phyloP scores from a whole-genome alignment of 2,888 invertebrate species.

The Tenthredo mesomela region DNA sequence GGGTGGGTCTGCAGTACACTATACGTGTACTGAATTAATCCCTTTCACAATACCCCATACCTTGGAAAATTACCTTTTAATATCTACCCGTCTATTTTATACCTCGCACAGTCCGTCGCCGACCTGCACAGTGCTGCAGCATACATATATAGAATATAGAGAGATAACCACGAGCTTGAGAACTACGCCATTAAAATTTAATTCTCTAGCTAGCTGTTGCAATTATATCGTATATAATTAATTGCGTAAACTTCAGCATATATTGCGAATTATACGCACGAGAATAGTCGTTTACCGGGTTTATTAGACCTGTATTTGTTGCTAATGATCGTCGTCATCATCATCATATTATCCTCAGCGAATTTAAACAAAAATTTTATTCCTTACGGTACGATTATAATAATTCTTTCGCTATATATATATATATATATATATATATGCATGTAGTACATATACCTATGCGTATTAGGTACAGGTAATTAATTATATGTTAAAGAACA shows the following conservation, averaged over 20 bases:
- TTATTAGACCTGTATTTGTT: background rate
- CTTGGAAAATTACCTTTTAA: background rate
- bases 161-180: background rate
- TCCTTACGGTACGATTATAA: no score
- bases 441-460: no score
- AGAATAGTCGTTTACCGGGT: background rate
- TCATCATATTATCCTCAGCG: background rate
- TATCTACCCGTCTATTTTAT: background rate
- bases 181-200: conserved; percentile 2
- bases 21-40: background rate
- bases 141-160: background rate
- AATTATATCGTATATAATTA: background rate
- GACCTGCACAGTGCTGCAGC: no score
- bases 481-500: no score
- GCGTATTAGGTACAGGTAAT: no score
- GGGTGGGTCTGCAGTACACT: background rate
- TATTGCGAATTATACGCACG: background rate
- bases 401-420: no score
- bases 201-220: background rate
- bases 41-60: background rate
- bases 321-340: background rate
- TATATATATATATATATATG: no score
- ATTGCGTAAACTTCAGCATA: background rate
- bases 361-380: background rate
- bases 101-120: background rate